Evolutionary conservation across 2,113 vertebrate species (phyloP), one percentile per base, ranked within the genome.

Genomic region (Recurvirostra avosetta): DNA sequence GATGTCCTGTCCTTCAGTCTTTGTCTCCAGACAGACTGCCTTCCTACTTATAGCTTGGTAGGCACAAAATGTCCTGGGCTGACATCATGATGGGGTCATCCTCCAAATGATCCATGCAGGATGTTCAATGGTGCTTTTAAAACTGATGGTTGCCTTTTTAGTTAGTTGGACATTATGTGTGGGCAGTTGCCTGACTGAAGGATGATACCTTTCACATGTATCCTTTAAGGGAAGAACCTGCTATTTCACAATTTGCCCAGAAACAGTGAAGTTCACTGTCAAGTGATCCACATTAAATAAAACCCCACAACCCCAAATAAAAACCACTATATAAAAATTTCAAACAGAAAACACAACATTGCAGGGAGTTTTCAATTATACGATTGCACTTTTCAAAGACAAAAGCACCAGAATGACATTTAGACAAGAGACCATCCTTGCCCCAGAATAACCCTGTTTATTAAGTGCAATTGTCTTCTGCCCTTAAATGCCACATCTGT

Each of bases 401-500:
- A 52, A 68, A 63, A 79, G 17, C n/a, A 63, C 47, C 15, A 67
- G 52, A 65, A 12, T 88, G 66, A 75, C 26, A 67, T 78, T 75
- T 85, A 62, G 43, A 52, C 8, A 68, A 47, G 17, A 67, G 8
- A 38, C 56, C 27, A 12, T 53, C 22, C 32, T 78, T 81, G 30
- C 18, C 47, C 20, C 30, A n/a, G 19, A 90, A 59, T 75, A 91
- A 67, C 8, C 9, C 8, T 85, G 11, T 85, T 91, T 78, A 63
- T 25, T 41, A 70, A 88, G 34, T 47, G 11, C n/a, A 41, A 40
- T 93, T 78, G 47, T 75, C 20, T 74, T 87, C 47, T 85, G 52
- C 8, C 47, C 23, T 78, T 85, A 87, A 71, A 85, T 0, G 3
- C 15, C 0, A 0, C 6, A 7, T 36, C 41, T 74, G 26, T 61